Percentiles rank a stretch among this genome's conserved stretches.
phyloP scores from a whole-genome alignment of 2,797 vertebrate genomes.

The Cossypha polioptera region DNA sequence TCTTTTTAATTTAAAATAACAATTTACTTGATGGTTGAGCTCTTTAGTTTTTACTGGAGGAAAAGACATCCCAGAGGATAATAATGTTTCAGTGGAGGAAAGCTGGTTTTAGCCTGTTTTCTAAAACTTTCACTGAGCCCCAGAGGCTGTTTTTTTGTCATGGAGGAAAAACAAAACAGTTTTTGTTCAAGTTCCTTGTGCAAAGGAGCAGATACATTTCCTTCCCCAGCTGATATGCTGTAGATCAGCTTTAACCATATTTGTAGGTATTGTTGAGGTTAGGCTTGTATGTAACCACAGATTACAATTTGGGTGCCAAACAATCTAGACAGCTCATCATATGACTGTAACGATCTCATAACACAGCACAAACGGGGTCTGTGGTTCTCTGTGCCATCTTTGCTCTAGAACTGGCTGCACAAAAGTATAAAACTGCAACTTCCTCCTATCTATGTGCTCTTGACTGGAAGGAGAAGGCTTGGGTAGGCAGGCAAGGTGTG shows the following conservation, averaged over 20 bases:
- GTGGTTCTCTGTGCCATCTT: neutral
- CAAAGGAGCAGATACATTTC: conserved; percentile 4
- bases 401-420: neutral
- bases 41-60: neutral
- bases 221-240: neutral
- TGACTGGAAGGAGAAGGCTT: neutral
- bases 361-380: fast-evolving
- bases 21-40: neutral
- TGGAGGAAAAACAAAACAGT: neutral
- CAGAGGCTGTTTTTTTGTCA: neutral
- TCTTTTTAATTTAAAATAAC: neutral
- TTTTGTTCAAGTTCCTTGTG: conserved; percentile 17
- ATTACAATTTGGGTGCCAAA: neutral
- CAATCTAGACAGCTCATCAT: conserved; percentile 4
- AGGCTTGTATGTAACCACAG: neutral
- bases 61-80: neutral
- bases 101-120: neutral
- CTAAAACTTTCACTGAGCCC: neutral
- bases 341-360: neutral
- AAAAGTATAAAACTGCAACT: neutral
- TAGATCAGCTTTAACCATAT: conserved; percentile 20
- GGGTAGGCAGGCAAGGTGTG: neutral
- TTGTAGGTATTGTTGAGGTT: neutral
- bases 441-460: neutral
- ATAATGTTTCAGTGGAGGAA: neutral